Evolutionary conservation across 1,140 invertebrate species (phyloP), one percentile per base, ranked within the genome.

Genomic region (Hirudo medicinalis): DNA sequence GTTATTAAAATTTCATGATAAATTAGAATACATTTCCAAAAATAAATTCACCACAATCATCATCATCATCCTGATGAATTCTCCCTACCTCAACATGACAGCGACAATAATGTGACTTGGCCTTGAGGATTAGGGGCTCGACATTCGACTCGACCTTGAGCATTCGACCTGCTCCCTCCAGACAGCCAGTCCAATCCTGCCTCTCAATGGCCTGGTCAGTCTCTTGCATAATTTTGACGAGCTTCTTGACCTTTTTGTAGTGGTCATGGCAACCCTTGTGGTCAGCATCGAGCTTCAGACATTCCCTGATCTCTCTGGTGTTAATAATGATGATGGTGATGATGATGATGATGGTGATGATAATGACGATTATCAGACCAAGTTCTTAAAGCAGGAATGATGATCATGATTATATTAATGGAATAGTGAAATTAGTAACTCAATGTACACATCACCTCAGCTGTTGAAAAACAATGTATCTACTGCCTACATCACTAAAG

Each of bases 281-380:
- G 77, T 99, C 97, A 0, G 94, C 94, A 84, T 99, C 96, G 32
- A 97, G 84, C 83, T 96, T 97, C 15, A 99, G 85, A 82, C 97
- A 99, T 82, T 99, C 94, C 29, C 96, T 87, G 75, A 98, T 90
- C 84, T 96, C 91, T 81, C 89, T 88, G 76, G 43, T 84, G 82
- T 5, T 22, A 15, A 60, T n/a, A 22, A 60, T n/a, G 55, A 15
- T 8, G 5, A 60, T 60, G 27, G 4, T 60, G 4, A 60, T 60
- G 55, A 27, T n/a, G 55, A 60, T 63, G 57, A 19, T 63, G 6
- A 63, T 32, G 29, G 6, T 75, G 57, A 67, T 54, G 25, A 20
- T 17, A 25, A 11, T 69, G 57, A 67, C 29, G 25, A 20, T 17
- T 20, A 11, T 36, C 11, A 20, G 9, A 27, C 25, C 11, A 0